Evolutionary conservation across 2,888 invertebrate species (phyloP), one percentile per base, ranked within the genome.

Genomic region (Catocala sponsa): DNA sequence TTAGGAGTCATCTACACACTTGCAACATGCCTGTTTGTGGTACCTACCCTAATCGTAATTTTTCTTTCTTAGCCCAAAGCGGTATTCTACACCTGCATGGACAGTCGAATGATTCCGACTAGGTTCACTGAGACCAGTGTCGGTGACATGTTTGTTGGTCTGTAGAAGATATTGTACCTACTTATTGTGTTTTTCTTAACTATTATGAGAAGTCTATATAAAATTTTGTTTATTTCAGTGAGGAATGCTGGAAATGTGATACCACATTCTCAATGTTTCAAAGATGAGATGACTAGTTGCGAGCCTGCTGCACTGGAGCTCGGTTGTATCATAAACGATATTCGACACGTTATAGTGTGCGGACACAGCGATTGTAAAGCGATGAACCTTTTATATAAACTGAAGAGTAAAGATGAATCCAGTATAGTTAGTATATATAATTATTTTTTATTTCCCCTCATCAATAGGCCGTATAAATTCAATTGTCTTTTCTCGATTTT

Each of bases 311-410:
- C 99, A 5, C 91, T 99, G 75, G 99, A 99, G 91, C 95, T 99
- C 57, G 99, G 98, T 32, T 99, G 99, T 87, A 96, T 99, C 15
- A 96, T 98, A 46, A 98, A 99, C 85, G 96, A 98, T 78, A 98
- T 99, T 71, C 95, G 97, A 65, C 98, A 99, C 84, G 96, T 99
- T 46, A 98, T 99, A 69, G 98, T 99, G 4, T 99, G 99, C 85
- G 99, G 99, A 0, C 99, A 99, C 87, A 99, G 99, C 67, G 99
- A 99, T 87, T 99, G 99, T 88, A 99, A 99, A 95, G 99, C 99
- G 4, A 99, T 99, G 97, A 98, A 99, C 95, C 95, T 98, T 60
- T 94, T 99, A 2, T 98, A 98, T 86, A 96, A 97, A 80, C 90
- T 99, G 59, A 96, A 96, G 81, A 97, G 97, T 90, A 96, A 96